These are phyloP conservation scores for Cynoglossus semilaevis DNA, from an alignment of 2,113 vertebrate species.

Conservation along the genomic window DNA sequence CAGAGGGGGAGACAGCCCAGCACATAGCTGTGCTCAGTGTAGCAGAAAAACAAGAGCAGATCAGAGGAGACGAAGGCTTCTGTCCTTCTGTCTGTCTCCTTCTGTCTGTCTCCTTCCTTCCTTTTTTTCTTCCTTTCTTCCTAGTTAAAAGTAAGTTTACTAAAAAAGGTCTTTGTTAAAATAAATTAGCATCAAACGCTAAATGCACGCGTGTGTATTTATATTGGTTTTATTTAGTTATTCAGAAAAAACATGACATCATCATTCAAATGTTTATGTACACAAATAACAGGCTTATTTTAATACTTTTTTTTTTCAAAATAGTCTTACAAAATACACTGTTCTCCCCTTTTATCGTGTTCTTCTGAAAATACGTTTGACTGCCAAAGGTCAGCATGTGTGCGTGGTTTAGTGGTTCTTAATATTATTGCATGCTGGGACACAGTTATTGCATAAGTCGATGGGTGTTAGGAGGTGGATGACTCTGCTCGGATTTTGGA, in stretches of 20 bases:
- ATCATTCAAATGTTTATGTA: conserved; percentile 69
- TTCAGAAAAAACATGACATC: conserved; percentile 54
- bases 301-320: conserved; percentile 74
- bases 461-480: conserved; percentile 39
- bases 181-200: too few relatives aligned
- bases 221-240: conserved; percentile 74
- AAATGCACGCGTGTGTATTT: conserved; percentile 18
- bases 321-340: conserved; percentile 79
- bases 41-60: too few relatives aligned
- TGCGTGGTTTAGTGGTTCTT: conserved; percentile 49
- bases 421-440: conserved; percentile 65
- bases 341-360: conserved; percentile 65
- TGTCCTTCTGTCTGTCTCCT: too few relatives aligned
- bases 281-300: conserved; percentile 69
- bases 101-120: too few relatives aligned
- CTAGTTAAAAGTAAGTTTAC: too few relatives aligned
- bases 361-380: conserved; percentile 53
- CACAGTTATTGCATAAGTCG: conserved; percentile 71
- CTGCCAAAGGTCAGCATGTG: conserved; percentile 62
- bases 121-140: too few relatives aligned
- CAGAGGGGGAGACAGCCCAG: too few relatives aligned
- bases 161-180: too few relatives aligned
- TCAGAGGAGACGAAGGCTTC: too few relatives aligned
- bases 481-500: too few relatives aligned
- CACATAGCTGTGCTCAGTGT: too few relatives aligned